Evolutionary conservation across 1,140 invertebrate genomes (phyloP), one percentile per base, ranked within the genome.

Genomic region (Aplysia californica): DNA sequence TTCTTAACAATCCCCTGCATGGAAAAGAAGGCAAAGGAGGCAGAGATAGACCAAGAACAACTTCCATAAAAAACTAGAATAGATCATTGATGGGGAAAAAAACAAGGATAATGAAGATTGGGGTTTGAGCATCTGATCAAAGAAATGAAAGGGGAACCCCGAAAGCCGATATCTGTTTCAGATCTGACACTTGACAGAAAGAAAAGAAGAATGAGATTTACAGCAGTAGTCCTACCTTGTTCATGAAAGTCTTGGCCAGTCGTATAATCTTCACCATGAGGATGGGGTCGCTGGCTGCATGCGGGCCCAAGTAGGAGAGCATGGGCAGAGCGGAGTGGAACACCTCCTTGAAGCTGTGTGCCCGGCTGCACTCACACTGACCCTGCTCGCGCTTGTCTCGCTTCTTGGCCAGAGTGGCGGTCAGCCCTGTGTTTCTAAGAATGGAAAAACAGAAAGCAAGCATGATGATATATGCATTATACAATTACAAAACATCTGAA

Each of bases 231-330:
- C 77, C 50, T 76, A 89, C 88, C 86, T 87, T 86, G 20, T 41
- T 75, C 86, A 90, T 88, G 73, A 84, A 89, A 20, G 80, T 76
- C 55, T 97, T 97, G 84, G 96, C 95, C 90, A 98, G 75, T 50
- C 92, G 83, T 10, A 92, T 87, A 10, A 92, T 79, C 80, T 92
- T 92, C 35, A 87, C 86, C 35, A 92, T 93, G 21, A 98, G 91
- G 76, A 96, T 93, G 0, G 96, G 94, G 91, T 98, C 96, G 80
- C 93, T 92, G 79, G 96, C 94, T 64, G 98, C 90, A 76, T 97
- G 94, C 0, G 97, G 95, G 39, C 98, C 98, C 64, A 99, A 91
- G 21, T 94, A 92, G 77, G 94, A 91, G 5, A 98, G 88, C 92
- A 98, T 96, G n/a, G 96, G 96, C 83, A 97, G 93, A 0, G 96